Conservation (phyloP, 2,797 vertebrate species). For the Pangasius mekongensis region DNA sequence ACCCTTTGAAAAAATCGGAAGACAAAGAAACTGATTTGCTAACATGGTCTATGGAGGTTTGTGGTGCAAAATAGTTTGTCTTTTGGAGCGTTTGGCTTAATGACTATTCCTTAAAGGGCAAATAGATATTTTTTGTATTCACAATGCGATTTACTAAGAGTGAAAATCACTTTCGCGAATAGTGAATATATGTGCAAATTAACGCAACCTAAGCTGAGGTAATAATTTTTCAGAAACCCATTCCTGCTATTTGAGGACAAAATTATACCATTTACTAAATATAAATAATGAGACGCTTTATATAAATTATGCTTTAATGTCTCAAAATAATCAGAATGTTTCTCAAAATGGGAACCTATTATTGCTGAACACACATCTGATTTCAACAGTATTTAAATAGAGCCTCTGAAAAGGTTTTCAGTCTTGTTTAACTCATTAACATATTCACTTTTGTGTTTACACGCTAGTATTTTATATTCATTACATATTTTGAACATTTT, state of each 20-base stretch:
- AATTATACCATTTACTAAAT: neutral
- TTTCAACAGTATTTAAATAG: neutral
- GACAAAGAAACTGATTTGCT: neutral
- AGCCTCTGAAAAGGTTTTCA: neutral
- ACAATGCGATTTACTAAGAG: too few species aligned
- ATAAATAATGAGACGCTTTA: neutral
- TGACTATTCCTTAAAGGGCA: neutral
- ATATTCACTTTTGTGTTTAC: neutral
- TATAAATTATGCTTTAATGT: neutral
- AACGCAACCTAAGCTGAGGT: too few species aligned
- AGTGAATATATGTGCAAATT: too few species aligned
- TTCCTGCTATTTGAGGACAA: neutral
- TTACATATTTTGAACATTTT: neutral
- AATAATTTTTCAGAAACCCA: neutral
- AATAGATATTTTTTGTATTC: too few species aligned
- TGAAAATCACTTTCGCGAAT: too few species aligned
- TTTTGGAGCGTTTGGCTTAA: neutral
- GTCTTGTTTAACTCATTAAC: neutral
- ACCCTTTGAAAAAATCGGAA: neutral
- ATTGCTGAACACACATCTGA: neutral
- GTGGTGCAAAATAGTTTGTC: neutral
- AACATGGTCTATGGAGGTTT: neutral
- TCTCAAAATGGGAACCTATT: neutral
- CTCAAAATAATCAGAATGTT: neutral
- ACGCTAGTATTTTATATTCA: neutral